Conservation (phyloP, 2,113 vertebrate genomes). For the Myiozetetes cayanensis region DNA sequence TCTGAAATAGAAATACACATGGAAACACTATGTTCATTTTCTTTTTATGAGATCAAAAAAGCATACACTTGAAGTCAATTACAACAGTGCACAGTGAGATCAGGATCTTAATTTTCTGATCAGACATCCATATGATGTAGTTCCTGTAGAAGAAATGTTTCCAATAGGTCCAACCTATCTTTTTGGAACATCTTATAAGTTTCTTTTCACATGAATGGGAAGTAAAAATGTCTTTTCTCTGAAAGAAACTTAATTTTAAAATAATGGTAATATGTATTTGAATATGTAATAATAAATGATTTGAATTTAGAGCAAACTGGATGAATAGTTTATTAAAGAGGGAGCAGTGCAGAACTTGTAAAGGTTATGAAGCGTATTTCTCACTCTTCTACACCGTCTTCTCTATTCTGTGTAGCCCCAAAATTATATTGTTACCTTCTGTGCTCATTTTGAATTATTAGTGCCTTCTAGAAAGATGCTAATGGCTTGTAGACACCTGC, state of each 20-base stretch:
- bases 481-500: background rate
- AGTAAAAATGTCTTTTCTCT: background rate
- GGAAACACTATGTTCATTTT: background rate
- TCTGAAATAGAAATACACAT: background rate
- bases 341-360: background rate
- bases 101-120: background rate
- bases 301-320: background rate
- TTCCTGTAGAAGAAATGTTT: background rate
- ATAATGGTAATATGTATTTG: background rate
- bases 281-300: background rate
- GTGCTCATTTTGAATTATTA: background rate
- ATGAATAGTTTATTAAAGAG: background rate
- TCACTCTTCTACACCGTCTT: background rate
- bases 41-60: background rate
- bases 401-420: background rate
- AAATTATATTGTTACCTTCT: background rate
- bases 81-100: background rate
- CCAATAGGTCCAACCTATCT: rapidly evolving
- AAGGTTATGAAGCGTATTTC: background rate
- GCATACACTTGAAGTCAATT: rapidly evolving
- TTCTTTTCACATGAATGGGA: background rate
- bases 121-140: background rate
- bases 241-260: background rate
- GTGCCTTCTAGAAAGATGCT: background rate
- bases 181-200: background rate